Percentiles rank a stretch among this genome's conserved stretches.
Conservation (phyloP, 1,140 invertebrate genomes). For the Neotoxoptera formosana region DNA sequence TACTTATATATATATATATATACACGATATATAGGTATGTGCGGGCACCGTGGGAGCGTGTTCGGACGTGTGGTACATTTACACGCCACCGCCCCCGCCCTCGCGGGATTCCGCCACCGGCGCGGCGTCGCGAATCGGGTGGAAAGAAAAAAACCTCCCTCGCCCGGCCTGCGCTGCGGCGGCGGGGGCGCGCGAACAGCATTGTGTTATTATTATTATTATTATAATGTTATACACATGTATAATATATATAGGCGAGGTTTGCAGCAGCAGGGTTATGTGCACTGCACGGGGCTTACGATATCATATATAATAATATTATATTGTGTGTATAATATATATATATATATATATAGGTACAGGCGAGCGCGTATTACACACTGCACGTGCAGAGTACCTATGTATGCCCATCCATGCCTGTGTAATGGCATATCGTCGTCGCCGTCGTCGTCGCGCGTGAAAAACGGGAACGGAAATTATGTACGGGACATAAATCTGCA, state of each 20-base stretch:
- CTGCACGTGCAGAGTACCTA: background rate
- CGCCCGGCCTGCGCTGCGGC: background rate
- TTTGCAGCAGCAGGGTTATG: background rate
- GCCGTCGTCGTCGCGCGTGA: background rate
- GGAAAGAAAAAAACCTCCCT: slow-evolving; percentile 31
- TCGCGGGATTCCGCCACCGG: background rate
- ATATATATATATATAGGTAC: too few species aligned
- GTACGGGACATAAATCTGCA: slow-evolving; percentile 31
- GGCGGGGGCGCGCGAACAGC: background rate
- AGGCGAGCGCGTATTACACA: background rate
- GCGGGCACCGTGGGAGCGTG: slow-evolving; percentile 20
- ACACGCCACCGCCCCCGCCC: background rate
- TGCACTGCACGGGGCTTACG: background rate
- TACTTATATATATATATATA: too few species aligned
- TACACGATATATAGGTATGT: background rate
- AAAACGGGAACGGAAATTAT: slow-evolving; percentile 19
- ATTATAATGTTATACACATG: background rate
- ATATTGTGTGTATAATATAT: too few species aligned
- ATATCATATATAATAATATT: background rate
- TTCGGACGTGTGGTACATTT: background rate
- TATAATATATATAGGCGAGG: too few species aligned
- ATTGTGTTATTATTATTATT: slow-evolving; percentile 10
- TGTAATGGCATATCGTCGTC: background rate
- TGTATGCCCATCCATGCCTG: background rate
- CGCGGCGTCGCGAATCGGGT: slow-evolving; percentile 44